Evolutionary conservation across 2,113 vertebrate genomes (phyloP), one percentile per base, ranked within the genome.

Genomic region (Perca schrenkii): DNA sequence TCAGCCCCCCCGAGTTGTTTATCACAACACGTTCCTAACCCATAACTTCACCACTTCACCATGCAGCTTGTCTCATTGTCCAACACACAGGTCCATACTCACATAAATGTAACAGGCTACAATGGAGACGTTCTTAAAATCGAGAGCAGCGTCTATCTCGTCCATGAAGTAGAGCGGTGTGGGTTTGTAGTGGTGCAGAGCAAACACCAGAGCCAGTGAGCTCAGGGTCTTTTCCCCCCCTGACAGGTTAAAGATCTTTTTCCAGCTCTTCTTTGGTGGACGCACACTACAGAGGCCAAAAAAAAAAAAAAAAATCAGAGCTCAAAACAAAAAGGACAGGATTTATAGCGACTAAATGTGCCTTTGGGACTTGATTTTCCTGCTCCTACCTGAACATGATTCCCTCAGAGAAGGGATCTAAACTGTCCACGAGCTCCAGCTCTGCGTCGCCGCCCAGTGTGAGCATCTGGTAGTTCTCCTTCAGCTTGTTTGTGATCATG

Each of bases 391-490:
- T 99, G 91, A 99, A 99, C 93, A 96, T 96, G 91, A 99, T 97
- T 90, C 98, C 98, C 91, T 99, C 98, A 0, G 98, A 99, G 94
- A 99, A 99, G 8, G 98, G 98, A 86, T 99, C 98, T 87, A 99
- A 89, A 56, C 98, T 99, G 94, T 99, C 98, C 77, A 99, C 98
- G 0, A 99, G 96, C 83, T 99, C 98, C 77, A 99, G 88, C 91
- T 99, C 98, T 6, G 98, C 98, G 22, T 99, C 98, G 0, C 98
- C 98, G 75, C 98, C 98, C 82, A 97, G 85, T 0, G 98, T 99
- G 1, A 99, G 95, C 98, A 99, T 99, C 90, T 99, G 98, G 93
- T 99, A 99, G 92, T 99, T 99, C 81, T 99, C 98, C 89, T 99
- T 99, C 91, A 99, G 94, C 80, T 99, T 99, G 91, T 96, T 99